A percentile compares a stretch with the other conserved stretches of the same genome.
phyloP scores from a whole-genome alignment of 2,797 vertebrate species.

The Sebastes nivosus region DNA sequence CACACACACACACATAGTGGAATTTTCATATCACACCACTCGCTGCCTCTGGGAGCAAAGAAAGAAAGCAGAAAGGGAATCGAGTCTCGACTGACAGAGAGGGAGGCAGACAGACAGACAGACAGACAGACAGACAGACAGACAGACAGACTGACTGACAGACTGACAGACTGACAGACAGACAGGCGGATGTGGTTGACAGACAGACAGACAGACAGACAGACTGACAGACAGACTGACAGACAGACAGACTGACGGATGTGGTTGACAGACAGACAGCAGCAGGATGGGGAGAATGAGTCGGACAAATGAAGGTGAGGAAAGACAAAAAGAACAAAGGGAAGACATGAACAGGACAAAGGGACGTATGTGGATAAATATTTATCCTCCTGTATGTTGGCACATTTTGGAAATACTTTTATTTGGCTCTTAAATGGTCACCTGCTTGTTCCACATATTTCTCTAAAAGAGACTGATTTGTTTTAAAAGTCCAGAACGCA shows the following conservation, averaged over 20 bases:
- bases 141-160: neutral
- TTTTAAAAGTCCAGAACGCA: neutral
- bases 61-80: neutral
- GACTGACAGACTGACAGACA: neutral
- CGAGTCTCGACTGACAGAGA: neutral
- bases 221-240: neutral
- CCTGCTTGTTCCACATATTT: neutral
- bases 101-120: neutral
- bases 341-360: neutral
- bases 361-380: neutral
- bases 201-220: neutral
- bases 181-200: too few species aligned
- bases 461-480: neutral
- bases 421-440: neutral
- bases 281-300: neutral
- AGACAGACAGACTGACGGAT: neutral
- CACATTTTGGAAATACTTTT: neutral
- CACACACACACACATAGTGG: neutral
- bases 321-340: neutral
- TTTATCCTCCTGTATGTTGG: neutral
- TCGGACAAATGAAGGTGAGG: neutral
- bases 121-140: neutral
- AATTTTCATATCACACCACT: slow-evolving; percentile 16
- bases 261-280: neutral
- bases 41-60: slow-evolving; percentile 6